phyloP scores from a whole-genome alignment of 1,140 invertebrate genomes.

The Sinonovacula constricta region DNA sequence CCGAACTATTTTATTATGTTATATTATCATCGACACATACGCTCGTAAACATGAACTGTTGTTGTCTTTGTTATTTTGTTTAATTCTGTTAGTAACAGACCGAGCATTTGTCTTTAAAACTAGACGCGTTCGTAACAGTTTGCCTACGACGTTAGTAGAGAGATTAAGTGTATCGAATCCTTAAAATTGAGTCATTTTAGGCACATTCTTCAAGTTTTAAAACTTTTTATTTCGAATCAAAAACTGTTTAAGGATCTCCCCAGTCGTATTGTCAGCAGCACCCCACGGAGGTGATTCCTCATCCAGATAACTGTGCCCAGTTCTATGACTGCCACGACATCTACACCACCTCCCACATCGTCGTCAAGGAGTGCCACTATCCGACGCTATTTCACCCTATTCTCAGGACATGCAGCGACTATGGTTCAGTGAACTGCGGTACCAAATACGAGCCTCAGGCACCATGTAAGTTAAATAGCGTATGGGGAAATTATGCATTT shows the following conservation, averaged over 20 bases:
- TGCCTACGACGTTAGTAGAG: too few relatives aligned
- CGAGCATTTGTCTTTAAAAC: too few relatives aligned
- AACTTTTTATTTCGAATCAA: neutral
- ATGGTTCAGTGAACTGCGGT: conserved; percentile 63
- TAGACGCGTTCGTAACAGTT: too few relatives aligned
- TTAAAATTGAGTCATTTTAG: too few relatives aligned
- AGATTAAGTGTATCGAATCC: too few relatives aligned
- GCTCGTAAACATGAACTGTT: too few relatives aligned
- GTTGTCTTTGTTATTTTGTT: too few relatives aligned
- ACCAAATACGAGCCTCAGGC: conserved; percentile 63
- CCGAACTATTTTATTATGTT: too few relatives aligned
- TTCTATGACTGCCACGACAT: conserved; percentile 41
- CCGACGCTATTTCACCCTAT: conserved; percentile 64
- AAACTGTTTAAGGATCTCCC: neutral
- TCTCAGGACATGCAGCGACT: conserved; percentile 59
- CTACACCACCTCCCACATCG: conserved; percentile 19
- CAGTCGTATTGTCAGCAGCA: conserved; percentile 4
- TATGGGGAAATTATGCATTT: too few relatives aligned
- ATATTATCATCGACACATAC: too few relatives aligned
- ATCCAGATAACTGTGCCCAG: conserved; percentile 25
- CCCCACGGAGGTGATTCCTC: conserved; percentile 9
- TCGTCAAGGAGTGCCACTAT: conserved; percentile 64
- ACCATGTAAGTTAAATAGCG: conserved; percentile 72
- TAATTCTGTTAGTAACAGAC: too few relatives aligned
- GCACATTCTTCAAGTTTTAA: too few relatives aligned